phyloP scores from a whole-genome alignment of 2,888 invertebrate genomes.

The Microchrysa polita region DNA sequence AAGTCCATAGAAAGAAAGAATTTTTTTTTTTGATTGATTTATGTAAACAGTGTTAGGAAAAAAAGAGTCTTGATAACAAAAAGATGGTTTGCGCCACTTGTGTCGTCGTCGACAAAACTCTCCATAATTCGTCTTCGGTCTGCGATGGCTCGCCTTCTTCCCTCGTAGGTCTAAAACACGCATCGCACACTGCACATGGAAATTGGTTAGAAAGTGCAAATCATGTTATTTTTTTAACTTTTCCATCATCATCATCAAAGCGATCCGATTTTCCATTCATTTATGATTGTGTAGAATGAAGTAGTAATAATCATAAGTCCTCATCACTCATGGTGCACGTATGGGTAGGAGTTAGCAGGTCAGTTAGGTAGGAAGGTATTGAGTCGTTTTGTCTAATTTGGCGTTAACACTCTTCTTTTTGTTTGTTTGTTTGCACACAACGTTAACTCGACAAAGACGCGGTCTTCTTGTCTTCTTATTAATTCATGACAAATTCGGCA shows the following conservation, averaged over 20 bases:
- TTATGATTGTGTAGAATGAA: neutral
- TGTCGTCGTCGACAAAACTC: slow-evolving; percentile 36
- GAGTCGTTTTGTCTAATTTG: slow-evolving; percentile 1
- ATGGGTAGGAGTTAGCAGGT: too few relatives aligned
- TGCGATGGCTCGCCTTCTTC: too few relatives aligned
- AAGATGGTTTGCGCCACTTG: slow-evolving; percentile 43
- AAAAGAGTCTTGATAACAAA: slow-evolving; percentile 44
- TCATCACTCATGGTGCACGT: too few relatives aligned
- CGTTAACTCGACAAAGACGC: too few relatives aligned
- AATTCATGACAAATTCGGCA: slow-evolving; percentile 19
- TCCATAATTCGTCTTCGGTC: too few relatives aligned
- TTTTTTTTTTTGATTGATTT: slow-evolving; percentile 38
- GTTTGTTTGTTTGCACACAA: neutral
- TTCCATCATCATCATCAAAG: slow-evolving; percentile 1
- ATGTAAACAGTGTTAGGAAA: slow-evolving; percentile 42
- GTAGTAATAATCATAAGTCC: neutral
- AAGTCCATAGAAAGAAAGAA: slow-evolving; percentile 8
- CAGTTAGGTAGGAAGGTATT: neutral
- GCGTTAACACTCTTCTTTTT: slow-evolving; percentile 15
- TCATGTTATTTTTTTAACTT: slow-evolving; percentile 21
- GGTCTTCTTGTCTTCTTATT: slow-evolving; percentile 13
- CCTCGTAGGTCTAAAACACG: slow-evolving; percentile 3
- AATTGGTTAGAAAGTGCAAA: slow-evolving; percentile 37
- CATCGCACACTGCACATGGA: too few relatives aligned
- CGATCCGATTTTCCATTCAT: slow-evolving; percentile 2